Evolutionary conservation across 2,113 vertebrate species (phyloP).

Genomic region (Irena cyanogastra): DNA sequence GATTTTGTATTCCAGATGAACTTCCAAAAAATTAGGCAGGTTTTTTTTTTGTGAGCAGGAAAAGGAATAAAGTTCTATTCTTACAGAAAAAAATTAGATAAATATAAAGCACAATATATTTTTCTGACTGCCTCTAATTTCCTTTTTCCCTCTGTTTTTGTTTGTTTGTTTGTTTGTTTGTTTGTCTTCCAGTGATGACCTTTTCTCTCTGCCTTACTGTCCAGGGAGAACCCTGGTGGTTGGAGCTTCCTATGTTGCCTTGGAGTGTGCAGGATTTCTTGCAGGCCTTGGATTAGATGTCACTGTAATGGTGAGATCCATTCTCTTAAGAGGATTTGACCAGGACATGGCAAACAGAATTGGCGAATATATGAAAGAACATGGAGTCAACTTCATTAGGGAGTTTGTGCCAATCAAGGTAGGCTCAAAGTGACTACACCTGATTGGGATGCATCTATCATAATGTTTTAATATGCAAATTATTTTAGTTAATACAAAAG

Average conservation of each 20-base stretch:
- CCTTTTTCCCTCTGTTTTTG: background rate
- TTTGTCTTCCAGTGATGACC: conserved; percentile 73
- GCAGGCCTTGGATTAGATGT: conserved; percentile 78
- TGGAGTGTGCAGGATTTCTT: conserved; percentile 84
- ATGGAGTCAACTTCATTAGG: conserved; percentile 76
- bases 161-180: too few relatives aligned
- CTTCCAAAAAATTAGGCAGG: background rate
- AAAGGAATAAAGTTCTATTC: background rate
- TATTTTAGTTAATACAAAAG: background rate
- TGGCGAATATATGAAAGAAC: conserved; percentile 78
- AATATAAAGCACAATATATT: background rate
- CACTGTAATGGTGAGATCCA: conserved; percentile 81
- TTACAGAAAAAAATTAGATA: background rate
- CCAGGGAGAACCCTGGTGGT: conserved; percentile 82
- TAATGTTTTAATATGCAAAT: background rate
- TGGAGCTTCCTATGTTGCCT: conserved; percentile 81
- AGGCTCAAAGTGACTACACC: background rate
- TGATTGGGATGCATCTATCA: background rate
- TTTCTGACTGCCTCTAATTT: background rate
- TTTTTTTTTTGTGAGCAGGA: background rate
- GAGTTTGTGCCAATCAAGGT: conserved; percentile 78
- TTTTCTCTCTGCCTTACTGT: conserved; percentile 80
- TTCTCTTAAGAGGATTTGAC: conserved; percentile 80
- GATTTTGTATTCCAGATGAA: background rate
- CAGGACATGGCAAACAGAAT: conserved; percentile 81